These are phyloP conservation scores for Tupaia chinensis DNA, from an alignment of 2,113 vertebrate species.

Conservation along the genomic window DNA sequence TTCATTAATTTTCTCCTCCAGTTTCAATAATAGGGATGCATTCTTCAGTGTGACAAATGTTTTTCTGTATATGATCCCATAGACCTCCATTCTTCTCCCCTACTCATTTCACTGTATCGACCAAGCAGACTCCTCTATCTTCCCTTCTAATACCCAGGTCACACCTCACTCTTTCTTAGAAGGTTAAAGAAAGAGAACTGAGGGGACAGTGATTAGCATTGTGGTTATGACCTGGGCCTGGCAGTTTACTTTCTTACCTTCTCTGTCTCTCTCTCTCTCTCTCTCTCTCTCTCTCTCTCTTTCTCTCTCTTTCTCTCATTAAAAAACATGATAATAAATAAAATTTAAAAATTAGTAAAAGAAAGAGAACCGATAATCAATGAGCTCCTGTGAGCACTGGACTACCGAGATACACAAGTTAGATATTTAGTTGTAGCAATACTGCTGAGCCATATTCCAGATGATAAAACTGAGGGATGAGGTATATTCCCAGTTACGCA, in stretches of 20 bases:
- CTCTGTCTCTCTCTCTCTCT: too few species aligned
- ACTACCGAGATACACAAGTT: not conserved
- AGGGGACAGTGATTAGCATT: too few species aligned
- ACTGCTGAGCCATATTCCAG: not conserved
- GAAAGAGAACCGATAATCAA: not conserved
- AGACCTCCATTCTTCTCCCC: not conserved
- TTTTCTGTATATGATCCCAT: accelerated
- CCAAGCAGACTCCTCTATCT: not conserved
- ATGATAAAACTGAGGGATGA: not conserved
- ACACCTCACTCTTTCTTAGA: not conserved
- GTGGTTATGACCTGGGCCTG: too few species aligned
- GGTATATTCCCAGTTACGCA: not conserved
- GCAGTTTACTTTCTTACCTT: too few species aligned
- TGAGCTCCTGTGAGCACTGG: not conserved
- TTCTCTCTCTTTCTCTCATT: too few species aligned
- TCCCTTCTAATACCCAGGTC: not conserved
- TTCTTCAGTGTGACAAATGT: not conserved
- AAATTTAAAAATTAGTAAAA: not conserved
- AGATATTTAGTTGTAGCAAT: not conserved
- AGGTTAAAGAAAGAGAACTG: not conserved
- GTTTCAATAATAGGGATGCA: not conserved
- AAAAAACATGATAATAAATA: too few species aligned
- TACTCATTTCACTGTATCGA: not conserved
- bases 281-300: too few species aligned
- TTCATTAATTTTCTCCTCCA: not conserved